Evolutionary conservation across 2,888 invertebrate species (phyloP).

Genomic region (Shargacucullia verbasci): DNA sequence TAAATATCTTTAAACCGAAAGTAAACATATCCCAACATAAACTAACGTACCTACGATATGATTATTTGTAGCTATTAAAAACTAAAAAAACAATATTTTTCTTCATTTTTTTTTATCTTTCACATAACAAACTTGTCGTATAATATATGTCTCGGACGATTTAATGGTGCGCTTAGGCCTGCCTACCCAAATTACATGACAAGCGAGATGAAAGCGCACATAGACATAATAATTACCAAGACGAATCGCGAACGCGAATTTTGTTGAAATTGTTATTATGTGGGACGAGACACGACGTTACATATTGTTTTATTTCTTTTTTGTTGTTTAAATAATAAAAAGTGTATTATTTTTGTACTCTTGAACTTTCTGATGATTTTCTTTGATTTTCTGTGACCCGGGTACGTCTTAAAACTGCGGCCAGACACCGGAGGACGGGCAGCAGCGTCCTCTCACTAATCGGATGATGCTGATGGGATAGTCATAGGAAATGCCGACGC

Average conservation of each 20-base stretch:
- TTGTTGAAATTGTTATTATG: slow-evolving; percentile 6
- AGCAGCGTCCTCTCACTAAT: too few species aligned
- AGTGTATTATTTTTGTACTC: neutral
- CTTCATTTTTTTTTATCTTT: slow-evolving; percentile 19
- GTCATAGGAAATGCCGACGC: too few species aligned
- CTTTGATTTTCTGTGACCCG: too few species aligned
- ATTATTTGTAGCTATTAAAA: too few species aligned
- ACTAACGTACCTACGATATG: too few species aligned
- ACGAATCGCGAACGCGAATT: slow-evolving; percentile 21
- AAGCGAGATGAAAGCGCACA: slow-evolving; percentile 58
- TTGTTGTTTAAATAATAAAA: neutral
- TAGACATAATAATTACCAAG: slow-evolving; percentile 54
- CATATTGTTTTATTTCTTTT: neutral
- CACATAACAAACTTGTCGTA: slow-evolving; percentile 36
- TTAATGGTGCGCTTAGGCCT: slow-evolving; percentile 53
- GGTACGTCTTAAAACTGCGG: too few species aligned
- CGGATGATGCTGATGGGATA: too few species aligned
- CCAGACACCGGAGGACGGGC: too few species aligned
- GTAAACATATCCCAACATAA: too few species aligned
- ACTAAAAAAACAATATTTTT: too few species aligned
- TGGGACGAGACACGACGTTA: neutral
- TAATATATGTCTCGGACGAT: slow-evolving; percentile 44
- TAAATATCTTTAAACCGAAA: too few species aligned
- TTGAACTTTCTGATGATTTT: too few species aligned
- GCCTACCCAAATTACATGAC: slow-evolving; percentile 64